Conservation (phyloP, 2,797 vertebrate species). For the Cirrhinus molitorella region DNA sequence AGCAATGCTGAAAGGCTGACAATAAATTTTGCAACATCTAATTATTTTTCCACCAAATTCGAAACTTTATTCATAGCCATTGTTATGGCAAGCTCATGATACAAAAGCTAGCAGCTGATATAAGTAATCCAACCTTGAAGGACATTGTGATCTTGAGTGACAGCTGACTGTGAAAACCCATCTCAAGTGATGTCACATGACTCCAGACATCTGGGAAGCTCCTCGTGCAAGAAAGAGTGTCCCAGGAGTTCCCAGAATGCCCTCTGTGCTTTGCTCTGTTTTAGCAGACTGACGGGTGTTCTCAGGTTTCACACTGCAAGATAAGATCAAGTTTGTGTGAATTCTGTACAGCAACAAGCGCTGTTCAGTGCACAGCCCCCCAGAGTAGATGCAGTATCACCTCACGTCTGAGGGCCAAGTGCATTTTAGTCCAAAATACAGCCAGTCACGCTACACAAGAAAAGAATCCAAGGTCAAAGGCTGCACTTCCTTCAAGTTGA, state of each 20-base stretch:
- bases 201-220: constrained; percentile 63
- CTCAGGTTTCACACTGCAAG: constrained; percentile 72
- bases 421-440: constrained; percentile 65
- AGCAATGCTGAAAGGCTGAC: too few relatives aligned
- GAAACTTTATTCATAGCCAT: background rate
- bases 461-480: constrained; percentile 68
- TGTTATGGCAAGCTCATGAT: background rate
- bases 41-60: background rate
- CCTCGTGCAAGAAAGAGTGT: constrained; percentile 56
- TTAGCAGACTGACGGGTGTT: constrained; percentile 65
- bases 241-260: constrained; percentile 66
- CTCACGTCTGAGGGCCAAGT: constrained; percentile 55
- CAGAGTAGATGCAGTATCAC: constrained; percentile 51
- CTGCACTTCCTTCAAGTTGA: constrained; percentile 52
- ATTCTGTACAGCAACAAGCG: constrained; percentile 68
- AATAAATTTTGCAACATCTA: too few relatives aligned
- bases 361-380: constrained; percentile 62
- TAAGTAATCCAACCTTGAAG: constrained; percentile 46
- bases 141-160: constrained; percentile 64
- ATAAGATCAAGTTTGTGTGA: constrained; percentile 75
- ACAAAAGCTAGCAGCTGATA: constrained; percentile 32
- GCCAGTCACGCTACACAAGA: constrained; percentile 72
- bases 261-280: constrained; percentile 66
- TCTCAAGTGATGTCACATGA: constrained; percentile 62
- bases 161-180: constrained; percentile 68